Conservation (phyloP, 30 jellyfish, hydroid and myxozoan species). For the Turritopsis rubra region DNA sequence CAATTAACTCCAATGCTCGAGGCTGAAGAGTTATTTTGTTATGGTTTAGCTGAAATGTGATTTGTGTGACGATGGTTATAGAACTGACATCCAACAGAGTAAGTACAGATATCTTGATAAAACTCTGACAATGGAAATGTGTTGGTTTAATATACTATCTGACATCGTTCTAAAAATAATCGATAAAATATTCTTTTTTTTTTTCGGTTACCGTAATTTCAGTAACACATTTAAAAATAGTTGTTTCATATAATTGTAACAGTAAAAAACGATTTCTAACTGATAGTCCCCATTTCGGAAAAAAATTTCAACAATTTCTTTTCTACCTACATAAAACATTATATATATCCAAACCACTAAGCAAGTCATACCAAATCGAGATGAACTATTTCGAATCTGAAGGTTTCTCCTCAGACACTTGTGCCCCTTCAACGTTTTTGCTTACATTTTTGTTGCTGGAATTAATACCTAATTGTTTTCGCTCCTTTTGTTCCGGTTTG, state of each 20-base stretch:
- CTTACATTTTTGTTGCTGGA: background rate
- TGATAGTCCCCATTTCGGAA: background rate
- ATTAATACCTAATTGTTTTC: background rate
- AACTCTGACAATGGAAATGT: background rate
- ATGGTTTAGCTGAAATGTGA: background rate
- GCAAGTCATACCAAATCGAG: background rate
- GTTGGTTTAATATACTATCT: background rate
- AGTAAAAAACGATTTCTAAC: background rate
- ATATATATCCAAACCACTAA: background rate
- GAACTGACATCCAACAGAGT: background rate
- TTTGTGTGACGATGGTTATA: background rate
- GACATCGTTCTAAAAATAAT: background rate
- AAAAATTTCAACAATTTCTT: too few species aligned
- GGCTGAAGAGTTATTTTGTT: background rate
- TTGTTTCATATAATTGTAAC: background rate
- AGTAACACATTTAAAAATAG: background rate
- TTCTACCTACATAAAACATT: background rate
- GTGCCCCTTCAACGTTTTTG: background rate
- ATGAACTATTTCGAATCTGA: background rate
- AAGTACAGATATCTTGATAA: background rate
- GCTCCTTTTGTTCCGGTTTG: background rate
- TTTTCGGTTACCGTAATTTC: background rate
- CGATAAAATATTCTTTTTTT: background rate
- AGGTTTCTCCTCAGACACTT: background rate
- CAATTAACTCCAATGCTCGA: background rate